Evolutionary conservation across 2,797 vertebrate genomes (phyloP), one percentile per base, ranked within the genome.

Genomic region (Gallinago stenura): DNA sequence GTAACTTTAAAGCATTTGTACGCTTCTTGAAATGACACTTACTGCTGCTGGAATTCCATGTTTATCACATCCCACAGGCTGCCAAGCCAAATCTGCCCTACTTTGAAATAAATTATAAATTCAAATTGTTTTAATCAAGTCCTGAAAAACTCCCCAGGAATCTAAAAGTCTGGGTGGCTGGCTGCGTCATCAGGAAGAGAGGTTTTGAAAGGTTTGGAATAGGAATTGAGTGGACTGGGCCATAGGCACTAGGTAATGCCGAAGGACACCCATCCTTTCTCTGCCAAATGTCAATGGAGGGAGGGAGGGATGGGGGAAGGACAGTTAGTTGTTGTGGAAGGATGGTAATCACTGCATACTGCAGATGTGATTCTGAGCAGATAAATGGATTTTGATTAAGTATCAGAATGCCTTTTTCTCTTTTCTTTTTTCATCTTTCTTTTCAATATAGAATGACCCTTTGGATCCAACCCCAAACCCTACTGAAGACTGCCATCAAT

Each of bases 11-110:
- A 87, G 53, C 83, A 46, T 88, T 81, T 25, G 16, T 75, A 65
- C 93, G 9, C 45, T 73, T 89, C 90, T 89, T 90, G 56, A 91
- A 94, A 93, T 9, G 1, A 25, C 75, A 28, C 70, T 88, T 81
- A 53, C 54, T 94, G 92, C 21, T 91, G 51, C 89, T 94, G 95
- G 95, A 93, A 93, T 89, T 93, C 92, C 81, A 13, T 73, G 93
- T 94, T 96, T 94, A 73, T 84, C 92, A 90, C 95, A 94, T 93
- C 92, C 92, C 81, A 94, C 93, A 84, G 62, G 24, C 92, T 96
- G 83, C 78, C 76, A 87, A 93, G 61, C 64, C 76, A 92, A 83
- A 83, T 83, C 95, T 93, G 89, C 81, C 95, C 83, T 92, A 93
- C 79, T 96, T 97, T 87, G 78, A 83, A 89, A 92, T 45, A 77